Evolutionary conservation across 2,113 vertebrate genomes (phyloP), one percentile per base, ranked within the genome.

Genomic region (Corydoras maculifer): DNA sequence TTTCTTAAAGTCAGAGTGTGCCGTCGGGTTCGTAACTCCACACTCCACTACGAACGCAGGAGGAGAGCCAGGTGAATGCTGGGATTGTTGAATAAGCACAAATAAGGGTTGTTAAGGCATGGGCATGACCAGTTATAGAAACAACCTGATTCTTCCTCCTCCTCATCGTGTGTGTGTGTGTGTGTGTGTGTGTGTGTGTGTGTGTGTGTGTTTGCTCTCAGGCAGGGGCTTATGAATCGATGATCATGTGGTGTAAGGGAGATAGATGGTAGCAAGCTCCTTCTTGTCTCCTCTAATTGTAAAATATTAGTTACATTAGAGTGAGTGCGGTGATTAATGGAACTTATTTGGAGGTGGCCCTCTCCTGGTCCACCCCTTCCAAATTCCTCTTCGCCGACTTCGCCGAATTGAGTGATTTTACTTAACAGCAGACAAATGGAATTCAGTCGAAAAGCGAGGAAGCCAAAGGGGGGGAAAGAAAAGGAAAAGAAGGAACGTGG

Each of bases 301-400:
- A 99, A 99, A 99, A 96, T 98, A 99, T 99, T 99, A 99, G 94
- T 97, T 98, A 98, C 96, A 99, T 98, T 99, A 99, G 93, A 95
- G 92, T 92, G 92, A 93, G 92, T 92, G 90, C 93, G 90, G 92
- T 98, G 96, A 99, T 97, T 98, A 99, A 99, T 99, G 95, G 95
- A 95, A 97, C 95, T 97, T 98, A 99, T 99, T 99, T 98, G 95
- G 93, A 94, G 91, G 91, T 94, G 91, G 93, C 93, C 91, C 91
- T 91, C 86, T 91, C 87, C 84, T 80, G 85, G 75, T 90, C 91
- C 90, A 88, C 90, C 91, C 90, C 90, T 85, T 88, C 90, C 85
- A 91, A 94, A 93, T 93, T 92, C 92, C 90, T 93, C 90, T 93
- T 91, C 91, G 90, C 91, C 91, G 91, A 94, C 92, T 94, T 93